Base-by-base conservation (phyloP, 2,888 invertebrate species). In the Aleiodes testaceus region DNA sequence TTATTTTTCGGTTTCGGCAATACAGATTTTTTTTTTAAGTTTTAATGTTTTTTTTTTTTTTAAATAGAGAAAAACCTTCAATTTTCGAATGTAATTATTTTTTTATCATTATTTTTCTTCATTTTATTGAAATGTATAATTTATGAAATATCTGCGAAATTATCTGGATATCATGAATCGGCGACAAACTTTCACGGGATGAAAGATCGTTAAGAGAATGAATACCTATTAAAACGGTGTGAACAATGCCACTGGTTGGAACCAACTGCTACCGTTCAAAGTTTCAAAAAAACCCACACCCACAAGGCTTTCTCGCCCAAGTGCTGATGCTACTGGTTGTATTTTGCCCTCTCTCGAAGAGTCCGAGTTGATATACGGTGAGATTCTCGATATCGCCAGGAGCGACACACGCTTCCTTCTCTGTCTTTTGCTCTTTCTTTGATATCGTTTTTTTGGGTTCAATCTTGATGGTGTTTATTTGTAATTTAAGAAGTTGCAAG, bases 211-310 rank as follows among this genome's bases (percentile, higher is more conserved):
- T 11, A 18, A 42, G 36, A 84, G 81, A 83, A 82, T 84, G 82
- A 83, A 82, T 83, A 83, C 83, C 83, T 84, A 85, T 86, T 85
- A 85, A 85, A 84, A 81, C 79, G 80, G 84, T 81, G 85, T 81
- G 84, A 84, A 84, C 85, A 85, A 84, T 85, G 80, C 82, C 49
- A 68, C 67, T 47, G 63, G 45, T 22, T 45, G 59, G 59, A 59
- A 50, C 36, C 68, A 49, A 45, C 50, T 64, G 71, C 70, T 69
- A 73, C 68, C 63, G 73, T 69, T 64, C 64, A 53, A 7, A 55
- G 12, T 55, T 47, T n/a, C 30, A 68, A 45, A 11, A 36, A 52
- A 42, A 22, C 14, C 20, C 36, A 59, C 59, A 59, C 59, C 63
- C 63, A 22, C 14, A 30, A 61, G 42, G 59, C 49, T 45, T 26